Conservation (phyloP, 2,113 vertebrate species). For the Rhea pennata region DNA sequence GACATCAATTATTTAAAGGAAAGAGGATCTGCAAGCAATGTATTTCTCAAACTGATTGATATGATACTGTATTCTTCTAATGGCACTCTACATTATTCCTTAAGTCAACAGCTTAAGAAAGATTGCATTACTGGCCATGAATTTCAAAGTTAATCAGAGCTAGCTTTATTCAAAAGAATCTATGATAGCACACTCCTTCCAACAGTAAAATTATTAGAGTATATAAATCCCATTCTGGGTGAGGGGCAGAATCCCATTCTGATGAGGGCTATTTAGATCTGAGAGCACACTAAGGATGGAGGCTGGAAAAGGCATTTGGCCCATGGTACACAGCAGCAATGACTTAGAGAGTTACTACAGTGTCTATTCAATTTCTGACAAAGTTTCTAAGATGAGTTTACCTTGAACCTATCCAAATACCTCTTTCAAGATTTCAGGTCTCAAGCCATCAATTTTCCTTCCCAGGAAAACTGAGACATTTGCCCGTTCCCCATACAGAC, state of each 20-base stretch:
- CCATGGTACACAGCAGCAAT: rapidly evolving
- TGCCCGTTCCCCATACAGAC: background rate
- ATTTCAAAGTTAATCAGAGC: background rate
- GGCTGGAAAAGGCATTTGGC: background rate
- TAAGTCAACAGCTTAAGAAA: background rate
- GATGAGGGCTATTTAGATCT: background rate
- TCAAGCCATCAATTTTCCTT: background rate
- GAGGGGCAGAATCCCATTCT: no score
- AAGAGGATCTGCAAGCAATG: rapidly evolving
- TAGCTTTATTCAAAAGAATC: background rate
- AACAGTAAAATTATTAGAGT: background rate
- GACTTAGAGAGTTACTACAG: background rate
- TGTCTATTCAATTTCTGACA: no score
- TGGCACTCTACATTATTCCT: background rate
- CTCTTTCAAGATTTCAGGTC: rapidly evolving
- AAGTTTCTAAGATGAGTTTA: background rate
- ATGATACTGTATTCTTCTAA: background rate
- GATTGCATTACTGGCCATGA: background rate
- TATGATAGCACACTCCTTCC: background rate
- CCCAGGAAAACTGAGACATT: background rate
- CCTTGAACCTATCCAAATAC: background rate
- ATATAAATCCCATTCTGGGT: background rate
- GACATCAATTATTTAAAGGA: background rate
- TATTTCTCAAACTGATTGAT: background rate
- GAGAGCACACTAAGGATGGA: background rate